Evolutionary conservation across 2,888 invertebrate genomes (phyloP), one percentile per base, ranked within the genome.

Genomic region (Anaspis maculata): DNA sequence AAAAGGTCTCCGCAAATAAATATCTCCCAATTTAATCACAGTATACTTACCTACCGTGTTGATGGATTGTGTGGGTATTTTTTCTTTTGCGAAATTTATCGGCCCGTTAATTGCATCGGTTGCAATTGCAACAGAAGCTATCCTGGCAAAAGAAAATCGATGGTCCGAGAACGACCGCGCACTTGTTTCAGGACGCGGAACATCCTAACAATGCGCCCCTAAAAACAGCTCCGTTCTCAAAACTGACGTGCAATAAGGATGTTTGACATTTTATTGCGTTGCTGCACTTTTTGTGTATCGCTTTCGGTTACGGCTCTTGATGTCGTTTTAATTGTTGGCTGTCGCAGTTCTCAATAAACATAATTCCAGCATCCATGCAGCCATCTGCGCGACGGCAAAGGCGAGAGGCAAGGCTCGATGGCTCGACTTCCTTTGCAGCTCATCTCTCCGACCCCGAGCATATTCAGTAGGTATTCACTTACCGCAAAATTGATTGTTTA

Each of bases 241-340:
- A 53, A 48, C 51, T 50, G 45, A 54, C 51, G 52, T 50, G 51
- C 48, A 51, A 46, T 48, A 47, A 45, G 49, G 49, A 51, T 51
- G 50, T 47, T 50, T 50, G 46, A 50, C 54, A 54, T 56, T 53
- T 54, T 50, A 46, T 48, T 46, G 47, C 50, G 49, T 51, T 53
- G 50, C 48, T 43, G 25, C 27, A 26, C 37, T 45, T 48, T 50
- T 48, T 48, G n/a, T 11, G 23, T 26, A 15, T 30, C 16, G 15
- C 14, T 34, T 34, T 30, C 23, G 35, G 32, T 27, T 25, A 6
- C 12, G 13, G 9, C 30, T 13, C 21, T 37, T 22, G 31, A 36
- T 16, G 29, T 15, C 21, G 28, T 6, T 32, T 37, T 37, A 37
- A 37, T 37, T 37, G 29, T 32, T 19, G n/a, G 25, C n/a, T n/a